Evolutionary conservation across 2,888 invertebrate species (phyloP).

Genomic region (Plemyria rubiginata): DNA sequence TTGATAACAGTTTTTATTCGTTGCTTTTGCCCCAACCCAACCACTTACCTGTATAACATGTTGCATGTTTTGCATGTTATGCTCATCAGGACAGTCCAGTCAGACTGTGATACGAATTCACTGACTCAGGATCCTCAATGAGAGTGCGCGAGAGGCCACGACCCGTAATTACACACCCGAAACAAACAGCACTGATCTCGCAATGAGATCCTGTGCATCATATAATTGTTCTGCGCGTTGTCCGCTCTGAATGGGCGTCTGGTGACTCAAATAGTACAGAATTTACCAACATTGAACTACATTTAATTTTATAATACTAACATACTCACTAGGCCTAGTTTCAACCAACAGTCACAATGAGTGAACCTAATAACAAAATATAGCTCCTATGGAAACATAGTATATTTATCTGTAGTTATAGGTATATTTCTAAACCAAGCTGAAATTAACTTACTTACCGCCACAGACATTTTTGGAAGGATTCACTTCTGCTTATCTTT

Average conservation of each 20-base stretch:
- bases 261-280: slow-evolving; percentile 40
- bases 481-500: too few species aligned
- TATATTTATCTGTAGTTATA: too few species aligned
- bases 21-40: too few species aligned
- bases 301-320: too few species aligned
- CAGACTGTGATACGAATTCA: slow-evolving; percentile 23
- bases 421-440: too few species aligned
- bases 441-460: too few species aligned
- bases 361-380: too few species aligned
- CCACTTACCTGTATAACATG: background rate
- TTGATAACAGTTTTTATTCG: too few species aligned
- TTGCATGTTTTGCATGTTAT: slow-evolving; percentile 12
- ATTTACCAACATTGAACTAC: slow-evolving; percentile 11
- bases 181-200: slow-evolving; percentile 74
- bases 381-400: too few species aligned
- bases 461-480: too few species aligned
- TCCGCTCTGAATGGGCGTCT: slow-evolving; percentile 54
- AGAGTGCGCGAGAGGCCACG: slow-evolving; percentile 68
- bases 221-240: slow-evolving; percentile 71
- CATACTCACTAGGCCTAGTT: too few species aligned
- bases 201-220: slow-evolving; percentile 53
- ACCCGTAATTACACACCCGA: slow-evolving; percentile 77
- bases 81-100: slow-evolving; percentile 22
- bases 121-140: slow-evolving; percentile 46
- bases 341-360: too few species aligned